Evolutionary conservation across 2,888 invertebrate genomes (phyloP), one percentile per base, ranked within the genome.

Genomic region (Melanotus villosus): DNA sequence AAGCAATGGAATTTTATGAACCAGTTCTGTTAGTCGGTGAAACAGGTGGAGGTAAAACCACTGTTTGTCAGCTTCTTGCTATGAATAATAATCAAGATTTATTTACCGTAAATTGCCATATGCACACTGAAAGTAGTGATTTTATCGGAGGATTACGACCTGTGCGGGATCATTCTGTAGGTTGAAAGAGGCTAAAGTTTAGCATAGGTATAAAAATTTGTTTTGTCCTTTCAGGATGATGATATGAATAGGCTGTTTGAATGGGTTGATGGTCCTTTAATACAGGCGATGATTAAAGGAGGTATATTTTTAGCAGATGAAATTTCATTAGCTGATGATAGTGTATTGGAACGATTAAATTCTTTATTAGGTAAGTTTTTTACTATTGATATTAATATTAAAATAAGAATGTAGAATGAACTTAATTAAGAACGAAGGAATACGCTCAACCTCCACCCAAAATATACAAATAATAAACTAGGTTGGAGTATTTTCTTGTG

Each of bases 121-220:
- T 99, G 93, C 96, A 99, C 80, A 97, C 98, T 0, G 99, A 99
- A 85, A 96, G 98, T 75, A 93, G 98, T 0, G 99, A 99, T 84
- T 99, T 99, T 81, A 87, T 99, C 14, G 99, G 99, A 38, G 96
- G 98, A 14, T 86, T 99, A 6, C 87, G 99, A 74, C 99, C 99
- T 0, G 94, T 95, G 5, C 85, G 97, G 64, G 83, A 84, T 65
- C 87, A 89, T 71, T 87, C 87, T 2, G 80, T 81, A 68, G 80
- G 78, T 73, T 23, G n/a, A n/a, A 19, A 32, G 9, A 16, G 18
- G n/a, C 30, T 21, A 21, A 32, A 34, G 1, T 66, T 38, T 62
- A 41, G 6, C 18, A 16, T 45, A 58, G 63, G 58, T 63, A 69
- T 68, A 21, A 10, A 10, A 26, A 1, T 65, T 19, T 12, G 1